Evolutionary conservation across 2,113 vertebrate species (phyloP), one percentile per base, ranked within the genome.

Genomic region (Menidia beryllina): DNA sequence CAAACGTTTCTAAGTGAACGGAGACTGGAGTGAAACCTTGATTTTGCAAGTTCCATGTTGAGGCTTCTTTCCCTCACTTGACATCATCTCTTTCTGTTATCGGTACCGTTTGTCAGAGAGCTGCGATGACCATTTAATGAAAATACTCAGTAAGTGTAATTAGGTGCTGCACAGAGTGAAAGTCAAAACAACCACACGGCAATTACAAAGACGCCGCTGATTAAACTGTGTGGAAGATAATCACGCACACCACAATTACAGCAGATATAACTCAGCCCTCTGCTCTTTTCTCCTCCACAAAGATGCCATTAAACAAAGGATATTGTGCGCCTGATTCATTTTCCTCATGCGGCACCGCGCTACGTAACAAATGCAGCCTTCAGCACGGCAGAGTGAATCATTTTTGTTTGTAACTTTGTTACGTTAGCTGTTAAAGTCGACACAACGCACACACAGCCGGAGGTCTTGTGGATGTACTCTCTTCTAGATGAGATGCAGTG

Each of bases 391-490:
- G 52, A 75, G 49, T 64, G 74, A 87, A 83, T 87, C 61, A 72
- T 78, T 72, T 72, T 72, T 67, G n/a, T n/a, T n/a, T n/a, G n/a
- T 87, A 83, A 85, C 83, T 79, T 85, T 85, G 81, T 84, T 84
- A 80, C 52, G 50, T 64, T 62, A 78, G 81, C 83, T 77, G 79
- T 88, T 81, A 77, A 75, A 77, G 67, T 81, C 23, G 36, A 83
- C 58, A 76, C 77, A 78, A 49, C 47, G 48, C 25, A 38, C 26
- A n/a, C 2, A n/a, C 43, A n/a, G 59, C 88, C 52, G 6, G 54
- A 74, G 75, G 73, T 72, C 20, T 63, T 7, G 12, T 34, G n/a
- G 38, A 62, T 20, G 21, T 60, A 38, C 52, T 63, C 69, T 65
- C 59, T 53, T 51, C 39, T 30, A 76, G 53, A 77, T 56, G 57